These are phyloP conservation scores for Turdus rufiventris DNA, from an alignment of 2,113 vertebrate genomes.

Conservation along the genomic window DNA sequence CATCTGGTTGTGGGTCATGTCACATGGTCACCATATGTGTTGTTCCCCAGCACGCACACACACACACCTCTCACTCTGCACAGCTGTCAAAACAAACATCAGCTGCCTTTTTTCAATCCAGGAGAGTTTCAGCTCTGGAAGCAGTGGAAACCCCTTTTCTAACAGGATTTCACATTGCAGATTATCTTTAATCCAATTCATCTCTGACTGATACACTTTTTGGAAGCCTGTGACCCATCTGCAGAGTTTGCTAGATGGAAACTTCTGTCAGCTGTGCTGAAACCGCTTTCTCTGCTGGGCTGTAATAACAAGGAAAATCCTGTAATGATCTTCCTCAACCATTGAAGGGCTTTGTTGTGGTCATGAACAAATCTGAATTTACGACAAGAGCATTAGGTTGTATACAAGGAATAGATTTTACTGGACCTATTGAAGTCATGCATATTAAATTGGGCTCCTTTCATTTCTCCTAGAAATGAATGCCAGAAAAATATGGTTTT, in stretches of 20 bases:
- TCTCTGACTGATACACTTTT: slow-evolving; percentile 18
- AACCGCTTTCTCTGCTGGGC: slow-evolving; percentile 1
- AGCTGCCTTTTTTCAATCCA: slow-evolving; percentile 53
- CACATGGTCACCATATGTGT: slow-evolving; percentile 67
- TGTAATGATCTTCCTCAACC: slow-evolving; percentile 48
- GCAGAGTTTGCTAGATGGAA: neutral
- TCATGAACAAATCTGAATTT: slow-evolving; percentile 17
- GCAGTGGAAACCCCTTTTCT: slow-evolving; percentile 18
- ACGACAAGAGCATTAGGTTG: neutral
- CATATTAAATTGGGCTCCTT: neutral
- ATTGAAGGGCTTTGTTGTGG: slow-evolving; percentile 42
- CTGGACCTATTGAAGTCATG: slow-evolving; percentile 10
- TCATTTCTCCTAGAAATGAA: neutral
- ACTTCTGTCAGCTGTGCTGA: slow-evolving; percentile 27
- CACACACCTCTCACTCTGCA: slow-evolving; percentile 37
- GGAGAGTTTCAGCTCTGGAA: slow-evolving; percentile 31
- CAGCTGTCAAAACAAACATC: slow-evolving; percentile 72
- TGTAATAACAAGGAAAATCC: slow-evolving; percentile 50
- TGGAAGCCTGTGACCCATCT: slow-evolving; percentile 31
- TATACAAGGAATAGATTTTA: slow-evolving; percentile 14
- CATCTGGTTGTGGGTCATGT: slow-evolving; percentile 58
- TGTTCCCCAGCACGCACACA: slow-evolving; percentile 1
- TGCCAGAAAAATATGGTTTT: neutral
- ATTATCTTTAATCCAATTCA: slow-evolving; percentile 58
- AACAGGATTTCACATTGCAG: slow-evolving; percentile 43